Evolutionary conservation across 2,113 vertebrate species (phyloP).

Genomic region (Xiphorhynchus elegans): DNA sequence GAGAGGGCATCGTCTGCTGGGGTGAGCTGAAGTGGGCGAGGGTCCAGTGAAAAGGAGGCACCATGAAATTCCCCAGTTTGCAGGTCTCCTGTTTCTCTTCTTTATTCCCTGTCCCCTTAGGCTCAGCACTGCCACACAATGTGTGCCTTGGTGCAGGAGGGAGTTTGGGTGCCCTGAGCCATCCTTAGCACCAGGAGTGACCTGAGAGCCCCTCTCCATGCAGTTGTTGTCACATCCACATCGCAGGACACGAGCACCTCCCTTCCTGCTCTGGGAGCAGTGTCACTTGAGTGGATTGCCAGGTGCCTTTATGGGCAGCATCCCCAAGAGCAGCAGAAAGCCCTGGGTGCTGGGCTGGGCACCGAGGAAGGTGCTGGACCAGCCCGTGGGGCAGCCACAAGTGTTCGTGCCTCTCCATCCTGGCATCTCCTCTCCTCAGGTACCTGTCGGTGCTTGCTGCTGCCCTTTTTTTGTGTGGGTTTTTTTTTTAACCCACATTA

Average conservation of each 20-base stretch:
- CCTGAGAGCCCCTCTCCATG: fast-evolving
- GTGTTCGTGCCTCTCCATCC: fast-evolving
- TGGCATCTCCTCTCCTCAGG: neutral
- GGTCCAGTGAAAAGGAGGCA: neutral
- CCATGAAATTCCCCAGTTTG: neutral
- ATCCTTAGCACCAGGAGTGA: neutral
- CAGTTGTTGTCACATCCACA: neutral
- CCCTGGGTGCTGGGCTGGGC: fast-evolving
- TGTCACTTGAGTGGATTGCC: fast-evolving
- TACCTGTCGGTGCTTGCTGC: neutral
- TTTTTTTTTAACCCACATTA: neutral
- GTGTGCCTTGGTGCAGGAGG: no score
- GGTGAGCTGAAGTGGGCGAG: fast-evolving
- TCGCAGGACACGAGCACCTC: fast-evolving
- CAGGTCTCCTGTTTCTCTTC: neutral
- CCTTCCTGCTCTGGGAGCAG: fast-evolving
- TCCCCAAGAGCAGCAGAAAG: neutral
- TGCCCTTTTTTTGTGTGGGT: neutral
- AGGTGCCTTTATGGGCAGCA: neutral
- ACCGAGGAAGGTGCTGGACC: neutral
- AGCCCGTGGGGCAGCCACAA: fast-evolving
- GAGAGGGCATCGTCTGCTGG: fast-evolving
- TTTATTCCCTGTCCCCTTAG: neutral
- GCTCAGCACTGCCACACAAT: neutral
- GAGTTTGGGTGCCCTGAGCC: neutral